phyloP scores from a whole-genome alignment of 1,140 invertebrate genomes.

The Macrobrachium rosenbergii region DNA sequence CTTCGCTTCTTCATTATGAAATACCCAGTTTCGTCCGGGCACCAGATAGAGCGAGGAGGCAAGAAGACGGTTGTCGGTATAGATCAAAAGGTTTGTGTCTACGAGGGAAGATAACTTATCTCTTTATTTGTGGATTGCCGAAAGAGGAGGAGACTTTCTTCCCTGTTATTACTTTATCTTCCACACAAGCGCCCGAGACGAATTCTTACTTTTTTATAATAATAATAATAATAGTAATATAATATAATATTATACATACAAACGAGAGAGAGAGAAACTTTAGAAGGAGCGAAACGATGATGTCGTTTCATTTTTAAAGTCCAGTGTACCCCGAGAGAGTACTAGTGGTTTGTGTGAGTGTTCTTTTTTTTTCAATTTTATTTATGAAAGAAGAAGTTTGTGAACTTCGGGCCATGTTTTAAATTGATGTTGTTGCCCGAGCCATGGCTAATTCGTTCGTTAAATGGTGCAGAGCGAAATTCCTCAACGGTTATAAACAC shows the following conservation, averaged over 20 bases:
- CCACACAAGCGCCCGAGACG: neutral
- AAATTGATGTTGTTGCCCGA: neutral
- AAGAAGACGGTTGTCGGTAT: conserved; percentile 7
- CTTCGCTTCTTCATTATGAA: neutral
- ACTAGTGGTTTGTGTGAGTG: no score
- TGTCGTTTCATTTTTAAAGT: no score
- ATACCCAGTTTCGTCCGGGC: conserved; percentile 11
- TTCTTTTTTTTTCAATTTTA: neutral
- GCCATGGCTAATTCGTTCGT: conserved; percentile 56
- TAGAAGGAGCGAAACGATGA: no score
- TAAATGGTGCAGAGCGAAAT: conserved; percentile 55
- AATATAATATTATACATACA: no score
- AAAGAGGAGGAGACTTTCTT: neutral
- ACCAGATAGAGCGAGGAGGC: conserved; percentile 12
- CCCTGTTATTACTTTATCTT: neutral
- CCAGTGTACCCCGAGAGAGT: no score
- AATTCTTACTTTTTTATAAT: neutral
- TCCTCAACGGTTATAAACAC: conserved; percentile 52
- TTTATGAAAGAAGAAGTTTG: neutral
- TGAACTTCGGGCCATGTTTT: neutral
- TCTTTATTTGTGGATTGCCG: conserved; percentile 24
- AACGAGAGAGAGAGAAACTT: no score
- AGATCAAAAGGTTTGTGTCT: conserved; percentile 28
- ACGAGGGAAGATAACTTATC: conserved; percentile 47
- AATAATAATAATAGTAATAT: no score